A percentile compares a stretch with the other conserved stretches of the same genome.
Conservation (phyloP, 2,797 vertebrate species). For the Enteromius argenteus region DNA sequence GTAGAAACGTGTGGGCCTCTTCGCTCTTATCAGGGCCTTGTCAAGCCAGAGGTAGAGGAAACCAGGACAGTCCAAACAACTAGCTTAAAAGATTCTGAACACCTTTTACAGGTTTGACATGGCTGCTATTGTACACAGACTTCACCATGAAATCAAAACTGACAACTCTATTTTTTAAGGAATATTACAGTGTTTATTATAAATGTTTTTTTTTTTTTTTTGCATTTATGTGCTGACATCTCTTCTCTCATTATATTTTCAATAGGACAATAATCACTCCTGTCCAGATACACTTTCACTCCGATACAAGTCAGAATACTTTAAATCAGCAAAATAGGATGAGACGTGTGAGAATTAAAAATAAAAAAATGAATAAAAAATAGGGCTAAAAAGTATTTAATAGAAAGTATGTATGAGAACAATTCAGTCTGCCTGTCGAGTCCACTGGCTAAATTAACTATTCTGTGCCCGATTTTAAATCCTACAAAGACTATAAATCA, state of each 20-base stretch:
- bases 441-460: neutral
- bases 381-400: neutral
- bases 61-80: constrained; percentile 48
- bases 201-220: neutral
- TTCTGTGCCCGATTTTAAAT: neutral
- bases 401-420: neutral
- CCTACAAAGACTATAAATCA: neutral
- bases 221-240: neutral
- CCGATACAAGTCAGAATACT: neutral
- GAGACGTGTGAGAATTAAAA: neutral
- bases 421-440: neutral
- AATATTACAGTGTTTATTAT: neutral
- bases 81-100: constrained; percentile 50
- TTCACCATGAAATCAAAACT: neutral
- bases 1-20: constrained; percentile 77
- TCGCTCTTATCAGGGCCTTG: constrained; percentile 74
- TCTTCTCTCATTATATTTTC: neutral
- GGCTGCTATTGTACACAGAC: neutral
- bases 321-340: neutral
- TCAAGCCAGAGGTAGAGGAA: constrained; percentile 38
- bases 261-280: neutral
- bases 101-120: constrained; percentile 15
- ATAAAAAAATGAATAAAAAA: neutral
- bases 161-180: neutral
- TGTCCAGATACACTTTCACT: neutral